Conservation (phyloP, 1,140 invertebrate genomes). For the Augochlora pura region DNA sequence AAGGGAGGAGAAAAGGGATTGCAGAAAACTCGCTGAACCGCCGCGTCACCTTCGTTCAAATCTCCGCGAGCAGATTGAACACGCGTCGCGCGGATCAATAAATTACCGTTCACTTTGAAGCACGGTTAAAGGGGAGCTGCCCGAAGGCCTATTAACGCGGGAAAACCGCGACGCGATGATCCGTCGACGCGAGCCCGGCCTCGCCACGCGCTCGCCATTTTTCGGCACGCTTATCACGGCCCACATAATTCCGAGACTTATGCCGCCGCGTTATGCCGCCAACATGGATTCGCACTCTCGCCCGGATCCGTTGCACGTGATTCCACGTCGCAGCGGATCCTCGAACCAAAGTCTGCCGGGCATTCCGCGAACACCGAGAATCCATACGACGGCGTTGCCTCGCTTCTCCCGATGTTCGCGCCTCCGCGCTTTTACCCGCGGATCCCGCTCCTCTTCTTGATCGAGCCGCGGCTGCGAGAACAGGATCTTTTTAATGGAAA, state of each 20-base stretch:
- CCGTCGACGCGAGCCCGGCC: not conserved
- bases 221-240: slow-evolving; percentile 62
- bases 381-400: slow-evolving; percentile 37
- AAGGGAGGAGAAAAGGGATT: too few relatives aligned
- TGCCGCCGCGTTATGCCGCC: slow-evolving; percentile 39
- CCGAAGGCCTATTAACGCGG: not conserved
- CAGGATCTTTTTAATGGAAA: too few relatives aligned
- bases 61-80: slow-evolving; percentile 42
- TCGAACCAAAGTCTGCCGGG: slow-evolving; percentile 46
- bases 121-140: slow-evolving; percentile 38
- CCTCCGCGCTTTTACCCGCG: too few relatives aligned
- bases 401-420: too few relatives aligned
- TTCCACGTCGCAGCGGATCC: slow-evolving; percentile 17
- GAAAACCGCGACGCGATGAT: slow-evolving; percentile 8
- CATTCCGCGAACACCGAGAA: slow-evolving; percentile 32
- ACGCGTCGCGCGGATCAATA: slow-evolving; percentile 39
- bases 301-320: slow-evolving; percentile 38
- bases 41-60: slow-evolving; percentile 33
- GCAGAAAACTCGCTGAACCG: not conserved
- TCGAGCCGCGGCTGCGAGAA: too few relatives aligned
- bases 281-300: slow-evolving; percentile 69
- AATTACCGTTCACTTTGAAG: slow-evolving; percentile 46
- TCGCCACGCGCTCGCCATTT: not conserved
- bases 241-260: slow-evolving; percentile 56
- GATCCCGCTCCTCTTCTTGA: too few relatives aligned